These are phyloP conservation scores for Crotalus helleri DNA, from an alignment of 2,113 vertebrate species.

Conservation along the genomic window DNA sequence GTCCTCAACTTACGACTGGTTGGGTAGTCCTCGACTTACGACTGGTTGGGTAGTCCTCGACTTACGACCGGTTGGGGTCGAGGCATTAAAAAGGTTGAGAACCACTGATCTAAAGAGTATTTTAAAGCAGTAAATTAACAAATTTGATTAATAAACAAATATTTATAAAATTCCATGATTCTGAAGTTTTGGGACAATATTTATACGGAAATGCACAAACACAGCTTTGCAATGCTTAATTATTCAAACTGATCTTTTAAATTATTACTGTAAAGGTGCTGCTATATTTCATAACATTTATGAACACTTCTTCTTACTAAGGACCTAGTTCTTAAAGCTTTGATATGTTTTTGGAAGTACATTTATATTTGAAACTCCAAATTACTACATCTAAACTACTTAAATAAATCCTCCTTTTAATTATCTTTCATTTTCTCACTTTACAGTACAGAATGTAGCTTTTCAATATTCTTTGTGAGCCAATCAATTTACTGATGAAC, in stretches of 20 bases:
- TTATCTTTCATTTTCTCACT: neutral
- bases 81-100: too few relatives aligned
- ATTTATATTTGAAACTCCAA: neutral
- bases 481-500: neutral
- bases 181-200: neutral
- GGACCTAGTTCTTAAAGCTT: neutral
- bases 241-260: neutral
- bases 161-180: neutral
- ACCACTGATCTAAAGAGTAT: neutral
- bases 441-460: neutral
- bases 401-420: neutral
- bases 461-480: neutral
- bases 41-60: too few relatives aligned
- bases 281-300: neutral
- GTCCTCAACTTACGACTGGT: too few relatives aligned
- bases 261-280: neutral
- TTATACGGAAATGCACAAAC: neutral
- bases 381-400: neutral
- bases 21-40: too few relatives aligned
- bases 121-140: too few relatives aligned
- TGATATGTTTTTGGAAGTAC: neutral
- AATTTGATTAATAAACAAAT: neutral
- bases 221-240: neutral
- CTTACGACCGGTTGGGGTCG: too few relatives aligned
- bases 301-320: neutral